A percentile compares a stretch with the other conserved stretches of the same genome.
These are phyloP conservation scores for Pseudorasbora parva DNA, from an alignment of 2,113 vertebrate genomes.

Conservation along the genomic window DNA sequence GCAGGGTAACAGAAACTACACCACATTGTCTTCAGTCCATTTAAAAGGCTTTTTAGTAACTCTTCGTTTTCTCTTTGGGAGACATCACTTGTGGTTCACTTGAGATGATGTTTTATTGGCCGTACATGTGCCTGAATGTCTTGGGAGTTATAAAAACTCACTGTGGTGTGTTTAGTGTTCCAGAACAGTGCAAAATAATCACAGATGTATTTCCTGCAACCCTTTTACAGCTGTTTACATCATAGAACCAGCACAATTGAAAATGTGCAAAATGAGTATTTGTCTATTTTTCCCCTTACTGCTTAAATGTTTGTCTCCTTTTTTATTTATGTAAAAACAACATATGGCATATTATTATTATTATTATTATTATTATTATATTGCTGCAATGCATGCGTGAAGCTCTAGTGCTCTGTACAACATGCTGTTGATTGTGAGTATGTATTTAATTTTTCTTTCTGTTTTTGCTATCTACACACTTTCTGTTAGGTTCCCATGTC, in stretches of 20 bases:
- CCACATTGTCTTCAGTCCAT: background rate
- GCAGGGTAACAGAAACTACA: background rate
- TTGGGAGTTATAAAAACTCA: conserved; percentile 4
- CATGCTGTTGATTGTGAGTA: conserved; percentile 38
- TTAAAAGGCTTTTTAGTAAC: background rate
- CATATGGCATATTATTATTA: conserved; percentile 40
- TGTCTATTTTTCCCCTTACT: background rate
- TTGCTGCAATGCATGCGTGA: conserved; percentile 55
- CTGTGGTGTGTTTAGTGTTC: background rate
- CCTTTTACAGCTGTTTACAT: conserved; percentile 17
- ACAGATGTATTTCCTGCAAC: conserved; percentile 9
- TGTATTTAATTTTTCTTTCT: conserved; percentile 10
- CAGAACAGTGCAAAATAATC: background rate
- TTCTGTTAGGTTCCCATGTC: conserved; percentile 55
- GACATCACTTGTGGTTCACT: background rate
- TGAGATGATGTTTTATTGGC: background rate
- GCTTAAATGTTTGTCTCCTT: conserved; percentile 27
- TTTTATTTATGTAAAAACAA: conserved; percentile 41
- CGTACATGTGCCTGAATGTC: conserved; percentile 23
- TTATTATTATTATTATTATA: conserved; percentile 29
- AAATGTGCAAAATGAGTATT: conserved; percentile 12
- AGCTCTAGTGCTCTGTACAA: conserved; percentile 43
- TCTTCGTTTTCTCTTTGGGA: background rate
- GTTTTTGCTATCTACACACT: conserved; percentile 40
- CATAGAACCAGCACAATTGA: conserved; percentile 3